Evolutionary conservation across 2,888 invertebrate genomes (phyloP).

Genomic region (Rhagophthalmus giganteus): DNA sequence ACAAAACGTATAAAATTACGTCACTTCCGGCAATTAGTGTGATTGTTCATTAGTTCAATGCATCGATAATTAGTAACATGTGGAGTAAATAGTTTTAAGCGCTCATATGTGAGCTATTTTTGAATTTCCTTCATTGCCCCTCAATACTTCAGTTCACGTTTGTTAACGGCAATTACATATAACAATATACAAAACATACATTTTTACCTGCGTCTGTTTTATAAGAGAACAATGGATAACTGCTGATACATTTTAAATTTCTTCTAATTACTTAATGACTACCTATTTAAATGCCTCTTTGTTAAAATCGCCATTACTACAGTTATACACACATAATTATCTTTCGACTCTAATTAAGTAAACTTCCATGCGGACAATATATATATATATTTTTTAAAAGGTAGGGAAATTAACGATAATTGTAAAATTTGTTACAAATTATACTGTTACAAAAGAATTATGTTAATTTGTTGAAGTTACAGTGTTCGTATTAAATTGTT

Average conservation of each 20-base stretch:
- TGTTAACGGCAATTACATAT: conserved; percentile 30
- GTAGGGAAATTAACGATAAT: conserved; percentile 3
- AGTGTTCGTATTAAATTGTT: no score
- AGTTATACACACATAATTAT: conserved; percentile 8
- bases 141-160: conserved; percentile 26
- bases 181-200: conserved; percentile 17
- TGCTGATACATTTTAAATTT: conserved; percentile 15
- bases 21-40: conserved; percentile 51
- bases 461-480: conserved; percentile 2
- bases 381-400: not conserved
- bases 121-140: conserved; percentile 9
- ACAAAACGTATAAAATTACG: conserved; percentile 44
- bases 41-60: conserved; percentile 52
- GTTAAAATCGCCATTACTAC: conserved; percentile 6
- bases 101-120: conserved; percentile 12
- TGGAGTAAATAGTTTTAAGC: conserved; percentile 35
- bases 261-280: conserved; percentile 18
- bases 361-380: not conserved
- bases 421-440: conserved; percentile 5
- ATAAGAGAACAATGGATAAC: conserved; percentile 16
- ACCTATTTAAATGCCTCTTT: conserved; percentile 8
- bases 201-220: conserved; percentile 23
- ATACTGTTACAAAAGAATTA: conserved; percentile 5
- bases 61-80: conserved; percentile 49
- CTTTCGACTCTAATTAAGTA: conserved; percentile 1